A percentile compares a stretch with the other conserved stretches of the same genome.
Evolutionary conservation across 2,888 invertebrate species (phyloP).

Genomic region (Dromius quadrimaculatus): DNA sequence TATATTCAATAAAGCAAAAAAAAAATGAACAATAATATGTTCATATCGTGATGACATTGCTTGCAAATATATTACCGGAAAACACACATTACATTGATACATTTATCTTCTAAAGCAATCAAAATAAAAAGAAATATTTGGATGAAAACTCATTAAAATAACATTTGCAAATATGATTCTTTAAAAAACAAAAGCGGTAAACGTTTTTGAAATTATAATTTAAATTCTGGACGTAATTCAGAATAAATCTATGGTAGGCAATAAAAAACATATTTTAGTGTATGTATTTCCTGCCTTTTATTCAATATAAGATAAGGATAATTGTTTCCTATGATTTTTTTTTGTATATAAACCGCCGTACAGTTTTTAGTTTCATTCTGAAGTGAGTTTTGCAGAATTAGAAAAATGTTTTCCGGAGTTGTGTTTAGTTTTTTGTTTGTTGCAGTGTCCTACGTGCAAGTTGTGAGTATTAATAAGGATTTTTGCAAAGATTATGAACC

Average conservation of each 20-base stretch:
- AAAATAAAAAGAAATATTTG: too few relatives aligned
- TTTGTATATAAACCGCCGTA: not conserved
- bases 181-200: not conserved
- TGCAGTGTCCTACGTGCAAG: conserved; percentile 16
- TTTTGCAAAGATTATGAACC: too few relatives aligned
- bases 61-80: too few relatives aligned
- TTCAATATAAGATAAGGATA: not conserved
- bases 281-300: conserved; percentile 8
- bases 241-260: conserved; percentile 4
- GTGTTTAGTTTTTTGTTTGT: conserved; percentile 4
- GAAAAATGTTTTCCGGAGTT: not conserved
- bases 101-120: too few relatives aligned
- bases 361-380: not conserved
- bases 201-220: conserved; percentile 16
- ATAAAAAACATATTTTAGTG: not conserved
- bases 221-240: not conserved
- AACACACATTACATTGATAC: too few relatives aligned
- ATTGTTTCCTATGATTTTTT: conserved; percentile 23
- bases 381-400: conserved; percentile 18
- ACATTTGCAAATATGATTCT: too few relatives aligned
- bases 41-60: too few relatives aligned
- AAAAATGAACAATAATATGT: too few relatives aligned
- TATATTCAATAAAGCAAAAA: too few relatives aligned
- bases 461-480: conserved; percentile 4
- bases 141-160: conserved; percentile 13